These are phyloP conservation scores for Cyclura pinguis DNA, from an alignment of 2,797 vertebrate genomes.

Conservation along the genomic window DNA sequence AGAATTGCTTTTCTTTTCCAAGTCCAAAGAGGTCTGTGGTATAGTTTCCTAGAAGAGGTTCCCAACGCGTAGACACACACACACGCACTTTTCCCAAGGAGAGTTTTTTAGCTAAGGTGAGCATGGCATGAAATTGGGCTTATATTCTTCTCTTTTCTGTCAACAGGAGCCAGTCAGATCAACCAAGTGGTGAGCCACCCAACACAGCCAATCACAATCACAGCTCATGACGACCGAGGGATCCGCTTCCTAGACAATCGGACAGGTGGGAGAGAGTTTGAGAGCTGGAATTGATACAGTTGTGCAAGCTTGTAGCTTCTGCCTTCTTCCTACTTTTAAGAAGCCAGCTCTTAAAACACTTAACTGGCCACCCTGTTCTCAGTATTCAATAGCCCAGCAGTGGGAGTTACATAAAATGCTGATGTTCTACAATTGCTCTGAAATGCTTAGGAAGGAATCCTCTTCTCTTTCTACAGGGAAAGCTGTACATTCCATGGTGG, in stretches of 20 bases:
- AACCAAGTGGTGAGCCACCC: slow-evolving; percentile 93
- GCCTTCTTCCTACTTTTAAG: accelerated
- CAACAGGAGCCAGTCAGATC: slow-evolving; percentile 86
- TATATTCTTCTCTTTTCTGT: not conserved
- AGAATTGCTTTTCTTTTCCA: not conserved
- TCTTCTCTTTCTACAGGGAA: slow-evolving; percentile 79
- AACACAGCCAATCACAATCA: slow-evolving; percentile 86
- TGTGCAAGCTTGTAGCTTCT: accelerated
- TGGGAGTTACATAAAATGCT: no score
- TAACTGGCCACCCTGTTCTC: not conserved
- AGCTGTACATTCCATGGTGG: slow-evolving; percentile 92
- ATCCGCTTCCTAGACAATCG: slow-evolving; percentile 93
- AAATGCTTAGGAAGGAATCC: not conserved
- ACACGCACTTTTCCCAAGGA: no score
- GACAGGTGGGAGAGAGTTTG: slow-evolving; percentile 79
- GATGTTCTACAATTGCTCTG: not conserved
- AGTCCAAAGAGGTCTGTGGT: not conserved
- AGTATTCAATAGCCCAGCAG: no score
- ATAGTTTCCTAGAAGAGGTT: not conserved
- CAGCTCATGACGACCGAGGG: slow-evolving; percentile 91
- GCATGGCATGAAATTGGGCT: accelerated
- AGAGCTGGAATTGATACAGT: not conserved
- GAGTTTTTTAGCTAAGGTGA: no score
- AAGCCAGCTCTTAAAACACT: no score
- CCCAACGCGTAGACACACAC: no score